Conservation (phyloP, 2,888 invertebrate genomes). For the Hypselothyrea guttata region DNA sequence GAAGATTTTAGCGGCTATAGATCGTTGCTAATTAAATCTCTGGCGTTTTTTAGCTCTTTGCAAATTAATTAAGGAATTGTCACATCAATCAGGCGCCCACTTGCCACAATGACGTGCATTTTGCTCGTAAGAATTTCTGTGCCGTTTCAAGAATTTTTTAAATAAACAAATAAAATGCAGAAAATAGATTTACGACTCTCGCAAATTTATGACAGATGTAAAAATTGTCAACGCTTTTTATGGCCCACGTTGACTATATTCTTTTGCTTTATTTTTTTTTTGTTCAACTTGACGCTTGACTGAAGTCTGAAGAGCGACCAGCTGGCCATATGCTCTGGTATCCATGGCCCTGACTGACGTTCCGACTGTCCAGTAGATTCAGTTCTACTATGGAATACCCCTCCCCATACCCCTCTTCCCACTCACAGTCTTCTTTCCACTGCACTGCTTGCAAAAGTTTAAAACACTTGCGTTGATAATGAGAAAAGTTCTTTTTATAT, state of each 20-base stretch:
- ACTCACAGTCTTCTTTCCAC: too few species aligned
- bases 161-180: conserved; percentile 77
- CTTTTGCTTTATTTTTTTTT: too few species aligned
- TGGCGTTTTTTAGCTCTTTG: conserved; percentile 9
- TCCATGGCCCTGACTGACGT: conserved; percentile 33
- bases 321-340: conserved; percentile 55
- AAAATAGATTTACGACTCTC: conserved; percentile 72
- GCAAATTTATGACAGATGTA: conserved; percentile 72
- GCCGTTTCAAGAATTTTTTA: conserved; percentile 47
- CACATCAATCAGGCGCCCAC: conserved; percentile 79
- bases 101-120: conserved; percentile 36
- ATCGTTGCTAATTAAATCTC: conserved; percentile 61
- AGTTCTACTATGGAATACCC: conserved; percentile 13
- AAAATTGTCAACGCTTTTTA: conserved; percentile 68
- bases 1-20: conserved; percentile 20
- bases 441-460: conserved; percentile 31
- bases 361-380: conserved; percentile 18
- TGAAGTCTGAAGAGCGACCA: conserved; percentile 43
- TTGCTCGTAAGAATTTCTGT: conserved; percentile 8
- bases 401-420: neutral
- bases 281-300: conserved; percentile 49
- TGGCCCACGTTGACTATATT: conserved; percentile 38
- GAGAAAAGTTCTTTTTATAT: conserved; percentile 57
- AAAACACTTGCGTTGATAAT: conserved; percentile 71
- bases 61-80: conserved; percentile 76